Base-by-base conservation (phyloP, 2,888 invertebrate genomes). In the Slavum lentiscoides region DNA sequence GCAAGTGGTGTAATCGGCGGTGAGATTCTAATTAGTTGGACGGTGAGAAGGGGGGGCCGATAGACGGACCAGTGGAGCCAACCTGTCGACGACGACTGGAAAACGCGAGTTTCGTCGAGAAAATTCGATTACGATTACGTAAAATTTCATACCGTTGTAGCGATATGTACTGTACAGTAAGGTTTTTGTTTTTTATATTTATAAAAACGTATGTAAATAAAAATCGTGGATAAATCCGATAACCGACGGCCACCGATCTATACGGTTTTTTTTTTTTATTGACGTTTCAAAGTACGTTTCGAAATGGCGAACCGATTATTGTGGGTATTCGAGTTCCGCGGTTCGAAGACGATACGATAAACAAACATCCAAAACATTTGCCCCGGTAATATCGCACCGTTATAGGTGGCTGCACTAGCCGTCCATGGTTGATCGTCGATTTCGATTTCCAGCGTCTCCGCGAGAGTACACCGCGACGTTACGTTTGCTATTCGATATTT, bases 1-100 rank as follows among this genome's bases (percentile, higher is more conserved):
- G 58, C 74, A 74, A 64, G 66, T 74, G 74, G 74, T 23, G 66
- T 55, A 74, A 74, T 74, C n/a, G 39, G 9, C 15, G 15, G 49
- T 13, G 15, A 11, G 1, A 9, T 49, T 49, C 43, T 43, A 43
- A 43, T 6, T n/a, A n/a, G n/a, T n/a, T 7, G 7, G 0, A 9
- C 43, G 43, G 9, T 43, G 43, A 7, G 43, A 43, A 7, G 43
- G 43, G 43, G 9, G 9, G 6, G 30, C 30, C 9, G 43, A 43
- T 43, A 2, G 43, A 43, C 43, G 43, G 7, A 43, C 43, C 43
- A 43, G 43, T 43, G 43, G 7, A 5, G 43, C 43, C 43, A 43
- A 43, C 43, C 1, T 2, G 43, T 7, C 43, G 43, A 49, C 49
- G 49, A 49, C 13, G 3, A 13, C 13, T 49, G 49, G 15, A 49